Base-by-base conservation (phyloP, 2,797 vertebrate species). In the Lacerta viridis region DNA sequence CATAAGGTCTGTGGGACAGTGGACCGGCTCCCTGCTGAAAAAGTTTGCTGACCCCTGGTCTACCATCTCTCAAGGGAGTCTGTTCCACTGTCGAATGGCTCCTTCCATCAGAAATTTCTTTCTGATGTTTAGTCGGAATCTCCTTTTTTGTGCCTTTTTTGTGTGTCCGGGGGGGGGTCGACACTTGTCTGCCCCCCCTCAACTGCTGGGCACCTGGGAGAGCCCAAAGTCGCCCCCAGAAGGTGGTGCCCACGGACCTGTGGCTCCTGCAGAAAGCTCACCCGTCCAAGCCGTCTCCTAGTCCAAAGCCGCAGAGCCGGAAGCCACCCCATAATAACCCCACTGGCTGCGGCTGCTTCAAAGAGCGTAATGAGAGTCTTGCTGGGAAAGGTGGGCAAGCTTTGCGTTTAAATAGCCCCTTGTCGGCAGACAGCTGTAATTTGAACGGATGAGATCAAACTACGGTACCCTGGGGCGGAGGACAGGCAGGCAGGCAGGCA, bases 341-440 rank as follows among this genome's bases (percentile, higher is more conserved):
- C 20, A 0, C 87, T 0, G 0, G 17, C 23, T 0, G 74, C 55
- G 92, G 36, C 93, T 93, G 93, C 91, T 93, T 84, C 90, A 93
- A 92, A 1, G 0, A 85, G 27, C 74, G 69, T 94, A 95, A 95
- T 94, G 90, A 95, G 92, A 87, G 93, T 83, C 1, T 81, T 89
- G 87, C 84, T n/a, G 1, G 23, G 39, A 1, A 39, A 92, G 92
- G 90, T 0, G 69, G 91, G 90, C 76, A 6, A 0, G 0, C 43
- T 36, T 89, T 72, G 25, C 3, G 39, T 33, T 61, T 75, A 93
- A 93, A 93, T 90, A 92, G 92, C 89, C 80, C 84, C 89, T 89
- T 91, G 89, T 36, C 86, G 86, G 78, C 83, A 88, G 85, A 88
- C 1, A 3, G 43, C 43, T 91, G 91, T 90, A 91, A 92, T 90